Evolutionary conservation across 1,140 invertebrate species (phyloP).

Genomic region (Carcinoscorpius rotundicauda): DNA sequence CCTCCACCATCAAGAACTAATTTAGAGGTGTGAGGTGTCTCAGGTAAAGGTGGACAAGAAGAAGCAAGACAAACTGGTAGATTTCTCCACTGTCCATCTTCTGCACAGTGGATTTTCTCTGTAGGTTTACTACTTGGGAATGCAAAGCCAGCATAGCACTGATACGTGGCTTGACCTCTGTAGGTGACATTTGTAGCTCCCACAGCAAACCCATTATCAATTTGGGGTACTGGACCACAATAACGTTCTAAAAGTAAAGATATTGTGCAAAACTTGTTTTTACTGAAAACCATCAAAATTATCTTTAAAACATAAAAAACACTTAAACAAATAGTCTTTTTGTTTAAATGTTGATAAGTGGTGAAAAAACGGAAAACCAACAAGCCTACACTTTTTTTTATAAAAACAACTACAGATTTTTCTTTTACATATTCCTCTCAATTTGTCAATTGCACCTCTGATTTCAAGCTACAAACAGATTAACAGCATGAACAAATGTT

Average conservation of each 20-base stretch:
- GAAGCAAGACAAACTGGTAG: slow-evolving; percentile 82
- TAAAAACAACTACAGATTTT: no score
- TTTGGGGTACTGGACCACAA: slow-evolving; percentile 92
- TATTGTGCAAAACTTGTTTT: no score
- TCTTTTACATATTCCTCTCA: no score
- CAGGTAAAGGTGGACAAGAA: slow-evolving; percentile 73
- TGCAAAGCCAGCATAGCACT: slow-evolving; percentile 91
- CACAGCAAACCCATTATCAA: slow-evolving; percentile 93
- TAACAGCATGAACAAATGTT: no score
- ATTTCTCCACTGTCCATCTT: slow-evolving; percentile 79
- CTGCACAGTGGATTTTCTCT: slow-evolving; percentile 75
- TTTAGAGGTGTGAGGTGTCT: slow-evolving; percentile 77
- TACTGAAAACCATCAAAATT: no score
- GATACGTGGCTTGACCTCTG: slow-evolving; percentile 80
- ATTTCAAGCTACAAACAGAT: no score
- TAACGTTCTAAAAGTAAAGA: slow-evolving; percentile 69
- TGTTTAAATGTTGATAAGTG: no score
- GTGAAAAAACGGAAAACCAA: no score
- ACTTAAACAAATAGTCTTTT: no score
- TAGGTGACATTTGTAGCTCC: slow-evolving; percentile 91
- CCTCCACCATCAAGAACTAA: slow-evolving; percentile 82
- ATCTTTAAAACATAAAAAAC: no score
- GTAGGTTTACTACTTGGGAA: slow-evolving; percentile 75
- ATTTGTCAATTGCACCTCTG: no score
- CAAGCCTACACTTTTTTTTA: no score